phyloP scores from a whole-genome alignment of 2,113 vertebrate species.

The Brachyhypopomus gauderio region DNA sequence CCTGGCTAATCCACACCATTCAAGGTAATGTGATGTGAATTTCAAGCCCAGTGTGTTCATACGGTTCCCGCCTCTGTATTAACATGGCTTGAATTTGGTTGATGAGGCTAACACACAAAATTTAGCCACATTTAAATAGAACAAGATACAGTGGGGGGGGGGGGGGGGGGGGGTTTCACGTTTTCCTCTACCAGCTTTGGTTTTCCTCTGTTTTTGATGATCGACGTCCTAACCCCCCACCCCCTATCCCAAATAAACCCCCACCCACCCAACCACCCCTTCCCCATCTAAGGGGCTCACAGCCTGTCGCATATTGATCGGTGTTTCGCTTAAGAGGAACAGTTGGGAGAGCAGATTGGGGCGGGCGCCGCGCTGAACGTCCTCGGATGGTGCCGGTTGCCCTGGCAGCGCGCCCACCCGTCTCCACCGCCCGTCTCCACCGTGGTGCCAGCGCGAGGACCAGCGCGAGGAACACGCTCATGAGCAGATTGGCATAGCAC shows the following conservation, averaged over 20 bases:
- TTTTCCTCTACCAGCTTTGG: not conserved
- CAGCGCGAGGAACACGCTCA: slow-evolving; percentile 41
- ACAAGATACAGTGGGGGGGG: too few relatives aligned
- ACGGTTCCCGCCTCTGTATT: too few relatives aligned
- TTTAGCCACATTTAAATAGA: too few relatives aligned
- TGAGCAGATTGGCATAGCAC: slow-evolving; percentile 50
- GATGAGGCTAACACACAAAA: not conserved
- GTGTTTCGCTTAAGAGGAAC: slow-evolving; percentile 43
- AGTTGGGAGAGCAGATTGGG: slow-evolving; percentile 58
- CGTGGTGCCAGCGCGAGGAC: slow-evolving; percentile 36
- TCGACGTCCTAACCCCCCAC: not conserved
- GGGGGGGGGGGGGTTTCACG: not conserved
- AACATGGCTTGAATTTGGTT: too few relatives aligned
- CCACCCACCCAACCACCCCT: not conserved
- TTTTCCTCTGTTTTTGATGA: not conserved
- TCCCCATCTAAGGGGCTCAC: slow-evolving; percentile 7
- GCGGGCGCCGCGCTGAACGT: slow-evolving; percentile 10
- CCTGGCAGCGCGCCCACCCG: slow-evolving; percentile 46
- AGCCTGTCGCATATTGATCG: slow-evolving; percentile 51
- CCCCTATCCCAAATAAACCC: not conserved
- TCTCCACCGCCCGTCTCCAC: slow-evolving; percentile 45
- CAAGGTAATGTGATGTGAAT: slow-evolving; percentile 12
- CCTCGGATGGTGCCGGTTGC: slow-evolving; percentile 43
- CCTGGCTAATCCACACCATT: slow-evolving; percentile 28
- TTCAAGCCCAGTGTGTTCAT: not conserved